Evolutionary conservation across 2,888 invertebrate genomes (phyloP), one percentile per base, ranked within the genome.

Genomic region (Microchrysa polita): DNA sequence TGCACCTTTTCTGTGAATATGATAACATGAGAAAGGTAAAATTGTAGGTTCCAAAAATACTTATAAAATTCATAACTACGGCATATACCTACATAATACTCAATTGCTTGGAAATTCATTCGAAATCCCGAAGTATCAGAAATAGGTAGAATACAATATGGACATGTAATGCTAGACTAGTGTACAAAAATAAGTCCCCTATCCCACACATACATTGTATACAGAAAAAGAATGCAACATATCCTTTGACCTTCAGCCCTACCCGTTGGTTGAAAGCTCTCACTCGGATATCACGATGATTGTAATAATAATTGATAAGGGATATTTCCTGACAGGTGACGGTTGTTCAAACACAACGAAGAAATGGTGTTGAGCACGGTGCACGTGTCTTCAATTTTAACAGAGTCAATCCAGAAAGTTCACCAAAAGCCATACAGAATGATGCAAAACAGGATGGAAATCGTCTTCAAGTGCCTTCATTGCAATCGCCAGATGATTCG

Each of bases 281-380:
- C 27, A 34, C 27, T 34, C n/a, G 27, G 7, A 34, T 2, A 34
- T 7, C 27, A 5, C 7, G 27, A 34, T 34, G 7, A 60, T 23
- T n/a, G n/a, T n/a, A n/a, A 10, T 14, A 14, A 34, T 63, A 40
- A 63, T 63, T 63, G 42, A 40, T 18, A 63, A 65, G 57, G 16
- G 18, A 42, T 27, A 22, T 59, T 42, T 63, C 23, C 55, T 34
- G 42, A 57, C 48, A 77, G 77, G 72, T 76, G 74, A 75, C 76
- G 5, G 73, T 77, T 20, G 27, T 76, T 12, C 77, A 75, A 63
- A 67, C 71, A 16, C 77, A 77, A 75, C 76, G 79, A 52, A 79
- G 77, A 61, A 80, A 79, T 76, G 80, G 80, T 22, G 76, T 80
- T 9, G 80, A 80, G 42, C 78, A 79, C 40, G 77, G 79, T 27